Evolutionary conservation across 2,113 vertebrate genomes (phyloP).

Genomic region (Laticauda colubrina): DNA sequence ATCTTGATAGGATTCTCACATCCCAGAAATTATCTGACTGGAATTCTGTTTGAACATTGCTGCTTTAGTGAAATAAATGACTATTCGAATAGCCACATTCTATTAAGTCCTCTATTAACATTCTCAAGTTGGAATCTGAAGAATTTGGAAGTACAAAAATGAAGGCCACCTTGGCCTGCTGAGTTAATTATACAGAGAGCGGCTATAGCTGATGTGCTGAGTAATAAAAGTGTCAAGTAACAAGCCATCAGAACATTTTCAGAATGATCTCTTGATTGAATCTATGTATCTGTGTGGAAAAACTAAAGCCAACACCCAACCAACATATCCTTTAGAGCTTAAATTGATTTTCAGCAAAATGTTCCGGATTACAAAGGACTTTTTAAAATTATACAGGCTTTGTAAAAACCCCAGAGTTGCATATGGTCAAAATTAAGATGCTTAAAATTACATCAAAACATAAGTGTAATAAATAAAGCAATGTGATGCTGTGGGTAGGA

Average conservation of each 20-base stretch:
- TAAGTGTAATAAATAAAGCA: background rate
- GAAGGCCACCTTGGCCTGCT: constrained; percentile 15
- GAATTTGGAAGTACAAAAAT: constrained; percentile 27
- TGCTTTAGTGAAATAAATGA: constrained; percentile 17
- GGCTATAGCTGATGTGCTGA: constrained; percentile 27
- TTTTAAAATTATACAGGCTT: background rate
- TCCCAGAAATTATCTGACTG: background rate
- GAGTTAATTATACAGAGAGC: constrained; percentile 48
- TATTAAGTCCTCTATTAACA: background rate
- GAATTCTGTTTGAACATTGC: background rate
- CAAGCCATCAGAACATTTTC: constrained; percentile 21
- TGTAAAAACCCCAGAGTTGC: background rate
- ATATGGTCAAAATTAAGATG: background rate
- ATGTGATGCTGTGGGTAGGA: background rate
- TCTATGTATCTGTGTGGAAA: background rate
- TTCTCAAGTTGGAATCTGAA: constrained; percentile 38
- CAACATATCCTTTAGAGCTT: background rate
- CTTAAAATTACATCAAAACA: background rate
- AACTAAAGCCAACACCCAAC: constrained; percentile 1
- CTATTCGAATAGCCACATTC: background rate
- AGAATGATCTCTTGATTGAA: constrained; percentile 23
- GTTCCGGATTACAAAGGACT: background rate
- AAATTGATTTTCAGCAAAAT: background rate
- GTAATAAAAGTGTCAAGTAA: constrained; percentile 51
- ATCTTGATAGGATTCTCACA: background rate